Conservation (phyloP, 2,113 vertebrate species). For the Eulemur macaco region DNA sequence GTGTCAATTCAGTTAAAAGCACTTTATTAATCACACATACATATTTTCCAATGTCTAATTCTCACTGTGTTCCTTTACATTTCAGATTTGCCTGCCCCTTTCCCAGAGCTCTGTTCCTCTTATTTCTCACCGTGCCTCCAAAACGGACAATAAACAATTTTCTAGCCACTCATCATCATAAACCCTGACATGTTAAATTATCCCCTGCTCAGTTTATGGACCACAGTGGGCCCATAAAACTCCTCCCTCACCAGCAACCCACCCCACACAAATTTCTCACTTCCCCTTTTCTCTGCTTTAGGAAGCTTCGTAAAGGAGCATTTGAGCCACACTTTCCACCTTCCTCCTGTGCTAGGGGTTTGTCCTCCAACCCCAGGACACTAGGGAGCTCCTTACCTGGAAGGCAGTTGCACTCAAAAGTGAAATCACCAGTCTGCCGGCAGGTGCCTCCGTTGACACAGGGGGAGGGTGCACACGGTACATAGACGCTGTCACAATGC, state of each 20-base stretch:
- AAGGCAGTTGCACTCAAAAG: conserved; percentile 94
- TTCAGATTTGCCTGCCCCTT: background rate
- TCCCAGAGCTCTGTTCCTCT: conserved; percentile 44
- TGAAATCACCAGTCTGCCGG: conserved; percentile 89
- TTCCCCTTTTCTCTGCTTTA: conserved; percentile 53
- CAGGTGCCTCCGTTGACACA: conserved; percentile 95
- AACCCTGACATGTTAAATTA: conserved; percentile 67
- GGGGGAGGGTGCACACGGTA: conserved; percentile 92
- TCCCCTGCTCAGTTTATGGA: conserved; percentile 62
- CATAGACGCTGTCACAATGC: conserved; percentile 89
- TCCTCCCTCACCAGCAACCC: conserved; percentile 19
- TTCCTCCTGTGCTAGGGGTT: background rate
- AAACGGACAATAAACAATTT: conserved; percentile 62
- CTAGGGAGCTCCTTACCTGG: conserved; percentile 85
- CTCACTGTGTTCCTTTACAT: background rate
- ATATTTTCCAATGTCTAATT: background rate
- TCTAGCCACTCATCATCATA: conserved; percentile 64
- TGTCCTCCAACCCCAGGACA: background rate
- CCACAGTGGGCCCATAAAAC: conserved; percentile 59
- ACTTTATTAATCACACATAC: background rate
- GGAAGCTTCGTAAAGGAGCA: background rate
- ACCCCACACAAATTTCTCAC: conserved; percentile 42
- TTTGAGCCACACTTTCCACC: background rate
- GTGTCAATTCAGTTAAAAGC: background rate
- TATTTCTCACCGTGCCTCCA: conserved; percentile 41